A percentile compares a stretch with the other conserved stretches of the same genome.
These are phyloP conservation scores for Arctia plantaginis DNA, from an alignment of 2,888 invertebrate species.

Conservation along the genomic window DNA sequence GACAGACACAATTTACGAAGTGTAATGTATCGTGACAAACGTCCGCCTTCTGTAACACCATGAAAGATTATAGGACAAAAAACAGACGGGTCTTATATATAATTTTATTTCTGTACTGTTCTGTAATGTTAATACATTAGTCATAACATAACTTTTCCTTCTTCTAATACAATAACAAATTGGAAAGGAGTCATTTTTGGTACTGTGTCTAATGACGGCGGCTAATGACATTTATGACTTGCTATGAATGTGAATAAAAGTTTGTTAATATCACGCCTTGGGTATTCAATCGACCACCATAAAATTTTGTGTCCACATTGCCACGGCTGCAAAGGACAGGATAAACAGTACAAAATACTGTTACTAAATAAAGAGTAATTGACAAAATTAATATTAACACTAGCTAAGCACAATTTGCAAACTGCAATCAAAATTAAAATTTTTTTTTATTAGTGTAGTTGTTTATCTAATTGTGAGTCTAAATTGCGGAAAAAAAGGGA, in stretches of 20 bases:
- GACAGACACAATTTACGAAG: conserved; percentile 39
- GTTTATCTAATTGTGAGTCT: neutral
- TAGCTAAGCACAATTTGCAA: neutral
- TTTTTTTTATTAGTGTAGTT: neutral
- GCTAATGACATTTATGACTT: no score
- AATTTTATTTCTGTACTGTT: neutral
- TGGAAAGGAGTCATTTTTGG: neutral
- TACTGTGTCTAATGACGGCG: no score
- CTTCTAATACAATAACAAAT: neutral
- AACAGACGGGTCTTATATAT: neutral
- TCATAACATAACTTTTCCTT: neutral
- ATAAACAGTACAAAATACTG: neutral
- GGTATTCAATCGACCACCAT: neutral
- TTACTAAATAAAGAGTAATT: neutral
- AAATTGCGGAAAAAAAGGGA: neutral
- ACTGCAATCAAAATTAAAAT: neutral
- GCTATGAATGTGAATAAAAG: neutral
- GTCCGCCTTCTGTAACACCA: conserved; percentile 29
- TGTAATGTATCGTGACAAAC: conserved; percentile 31
- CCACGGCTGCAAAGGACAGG: neutral
- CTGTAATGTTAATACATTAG: conserved; percentile 1
- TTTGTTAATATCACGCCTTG: neutral
- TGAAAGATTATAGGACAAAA: conserved; percentile 30
- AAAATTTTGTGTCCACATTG: neutral
- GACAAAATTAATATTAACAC: neutral